These are phyloP conservation scores for Drosophila testacea DNA, from an alignment of 2,888 invertebrate species.

Conservation along the genomic window DNA sequence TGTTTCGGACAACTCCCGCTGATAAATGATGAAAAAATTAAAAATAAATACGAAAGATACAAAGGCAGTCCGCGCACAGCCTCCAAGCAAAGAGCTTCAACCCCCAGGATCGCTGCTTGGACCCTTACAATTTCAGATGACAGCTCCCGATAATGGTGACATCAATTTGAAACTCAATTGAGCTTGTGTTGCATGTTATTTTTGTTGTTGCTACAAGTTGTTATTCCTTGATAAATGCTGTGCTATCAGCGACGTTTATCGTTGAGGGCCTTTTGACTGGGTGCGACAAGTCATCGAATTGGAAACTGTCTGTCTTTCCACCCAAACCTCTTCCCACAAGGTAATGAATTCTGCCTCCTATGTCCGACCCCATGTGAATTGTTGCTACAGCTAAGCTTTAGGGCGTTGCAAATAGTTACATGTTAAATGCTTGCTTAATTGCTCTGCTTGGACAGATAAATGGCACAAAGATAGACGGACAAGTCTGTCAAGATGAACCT, in stretches of 20 bases:
- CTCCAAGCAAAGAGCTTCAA: background rate
- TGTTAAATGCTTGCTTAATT: conserved; percentile 74
- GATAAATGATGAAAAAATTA: conserved; percentile 77
- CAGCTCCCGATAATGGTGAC: conserved; percentile 83
- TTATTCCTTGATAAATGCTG: conserved; percentile 72
- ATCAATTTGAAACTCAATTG: conserved; percentile 85
- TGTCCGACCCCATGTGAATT: conserved; percentile 13
- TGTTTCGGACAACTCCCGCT: conserved; percentile 49
- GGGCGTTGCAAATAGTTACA: conserved; percentile 73
- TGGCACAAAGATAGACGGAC: conserved; percentile 31
- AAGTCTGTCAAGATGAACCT: background rate
- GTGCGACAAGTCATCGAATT: conserved; percentile 77
- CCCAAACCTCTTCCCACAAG: conserved; percentile 1
- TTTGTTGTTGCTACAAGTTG: conserved; percentile 47
- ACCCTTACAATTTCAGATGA: conserved; percentile 73
- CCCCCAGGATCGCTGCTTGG: conserved; percentile 8
- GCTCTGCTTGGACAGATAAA: conserved; percentile 56
- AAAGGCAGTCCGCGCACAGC: conserved; percentile 1
- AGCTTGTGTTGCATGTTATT: conserved; percentile 58
- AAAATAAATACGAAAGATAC: conserved; percentile 66
- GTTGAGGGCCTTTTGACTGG: conserved; percentile 63
- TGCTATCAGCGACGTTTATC: conserved; percentile 77
- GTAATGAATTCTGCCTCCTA: conserved; percentile 48
- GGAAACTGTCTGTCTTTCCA: conserved; percentile 53
- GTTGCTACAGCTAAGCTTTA: conserved; percentile 20